Evolutionary conservation across 2,797 vertebrate genomes (phyloP).

Genomic region (Valencia hispanica): DNA sequence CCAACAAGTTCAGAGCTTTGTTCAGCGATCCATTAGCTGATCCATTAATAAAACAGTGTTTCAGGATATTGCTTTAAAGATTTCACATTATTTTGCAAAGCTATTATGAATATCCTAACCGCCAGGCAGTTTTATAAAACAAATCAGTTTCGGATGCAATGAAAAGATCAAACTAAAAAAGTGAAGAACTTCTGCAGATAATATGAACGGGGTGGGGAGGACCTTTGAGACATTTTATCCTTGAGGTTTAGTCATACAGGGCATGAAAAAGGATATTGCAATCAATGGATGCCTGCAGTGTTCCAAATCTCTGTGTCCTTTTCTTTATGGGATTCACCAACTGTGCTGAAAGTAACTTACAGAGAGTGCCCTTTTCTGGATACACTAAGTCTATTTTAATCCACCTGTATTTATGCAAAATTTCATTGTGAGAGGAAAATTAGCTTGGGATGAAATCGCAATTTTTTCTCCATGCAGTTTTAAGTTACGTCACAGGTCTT

Average conservation of each 20-base stretch:
- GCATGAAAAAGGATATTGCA: constrained; percentile 13
- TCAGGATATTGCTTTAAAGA: constrained; percentile 21
- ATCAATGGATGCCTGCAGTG: constrained; percentile 13
- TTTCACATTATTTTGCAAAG: constrained; percentile 13
- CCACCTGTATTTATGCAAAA: constrained; percentile 8
- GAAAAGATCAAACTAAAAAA: constrained; percentile 17
- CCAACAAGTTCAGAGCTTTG: constrained; percentile 5
- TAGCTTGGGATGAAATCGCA: background rate
- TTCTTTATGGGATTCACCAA: constrained; percentile 11
- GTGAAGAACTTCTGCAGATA: background rate
- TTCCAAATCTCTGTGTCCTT: constrained; percentile 12
- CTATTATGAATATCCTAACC: constrained; percentile 10
- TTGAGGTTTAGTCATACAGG: constrained; percentile 4
- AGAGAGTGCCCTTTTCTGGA: background rate
- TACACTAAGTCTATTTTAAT: background rate
- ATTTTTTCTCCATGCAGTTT: background rate
- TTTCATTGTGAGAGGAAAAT: background rate
- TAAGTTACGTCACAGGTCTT: background rate
- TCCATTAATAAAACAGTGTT: constrained; percentile 30
- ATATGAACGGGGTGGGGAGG: background rate
- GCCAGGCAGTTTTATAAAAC: constrained; percentile 26
- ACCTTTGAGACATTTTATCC: constrained; percentile 12
- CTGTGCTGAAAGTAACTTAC: background rate
- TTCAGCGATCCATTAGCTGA: constrained; percentile 29
- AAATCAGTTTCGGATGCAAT: constrained; percentile 1